These are phyloP conservation scores for Hetaerina titia DNA, from an alignment of 2,888 invertebrate genomes.

Conservation along the genomic window DNA sequence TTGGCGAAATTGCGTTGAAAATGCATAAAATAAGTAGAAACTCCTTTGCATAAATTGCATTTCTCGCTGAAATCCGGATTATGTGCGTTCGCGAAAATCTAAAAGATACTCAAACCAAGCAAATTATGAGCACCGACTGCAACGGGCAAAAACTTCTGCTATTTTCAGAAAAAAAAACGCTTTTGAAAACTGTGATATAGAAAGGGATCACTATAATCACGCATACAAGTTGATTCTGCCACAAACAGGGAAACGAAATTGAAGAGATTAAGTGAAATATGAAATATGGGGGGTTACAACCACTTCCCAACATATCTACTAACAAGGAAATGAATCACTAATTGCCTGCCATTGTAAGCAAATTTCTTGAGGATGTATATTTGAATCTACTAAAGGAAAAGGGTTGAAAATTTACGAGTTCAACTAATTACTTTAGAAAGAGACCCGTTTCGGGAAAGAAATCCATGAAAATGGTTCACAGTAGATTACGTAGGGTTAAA, in stretches of 20 bases:
- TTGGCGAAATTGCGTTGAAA: slow-evolving; percentile 10
- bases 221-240: neutral
- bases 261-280: neutral
- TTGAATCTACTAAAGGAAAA: too few relatives aligned
- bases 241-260: neutral
- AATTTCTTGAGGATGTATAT: too few relatives aligned
- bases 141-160: neutral
- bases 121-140: neutral
- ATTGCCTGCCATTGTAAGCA: too few relatives aligned
- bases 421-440: too few relatives aligned
- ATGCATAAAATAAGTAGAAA: neutral
- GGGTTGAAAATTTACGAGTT: too few relatives aligned
- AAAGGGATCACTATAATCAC: neutral
- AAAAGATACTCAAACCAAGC: neutral
- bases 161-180: neutral
- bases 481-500: too few relatives aligned
- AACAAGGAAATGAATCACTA: too few relatives aligned
- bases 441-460: too few relatives aligned
- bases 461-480: too few relatives aligned
- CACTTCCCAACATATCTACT: too few relatives aligned
- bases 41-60: slow-evolving; percentile 21
- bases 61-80: neutral
- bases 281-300: too few relatives aligned
- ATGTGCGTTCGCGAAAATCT: neutral
- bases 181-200: neutral